Evolutionary conservation across 2,797 vertebrate genomes (phyloP), one percentile per base, ranked within the genome.

Genomic region (Ceyx erithaca): DNA sequence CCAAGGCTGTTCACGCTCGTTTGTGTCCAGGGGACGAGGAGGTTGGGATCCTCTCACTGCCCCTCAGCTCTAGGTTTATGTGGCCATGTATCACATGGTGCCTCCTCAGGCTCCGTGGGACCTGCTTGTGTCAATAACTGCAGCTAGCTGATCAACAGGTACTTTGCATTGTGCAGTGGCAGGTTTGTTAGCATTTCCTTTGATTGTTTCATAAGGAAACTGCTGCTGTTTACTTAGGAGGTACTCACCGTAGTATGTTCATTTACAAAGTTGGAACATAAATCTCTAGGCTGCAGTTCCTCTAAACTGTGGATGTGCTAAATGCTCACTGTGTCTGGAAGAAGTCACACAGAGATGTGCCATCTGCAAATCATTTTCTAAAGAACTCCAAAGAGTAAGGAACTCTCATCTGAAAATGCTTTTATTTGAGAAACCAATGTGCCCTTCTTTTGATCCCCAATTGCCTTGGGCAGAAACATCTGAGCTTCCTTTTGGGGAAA

Each of bases 301-400:
- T 69, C 63, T 49, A 8, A 87, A 75, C 35, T 49, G 71, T 0
- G 4, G 83, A 59, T 48, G 19, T 26, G 68, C 73, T 83, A 69
- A 88, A 48, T 51, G 55, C 55, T 93, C 64, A 11, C 30, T 25
- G 69, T 3, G 14, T 71, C 93, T 91, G 87, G 80, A 79, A 93
- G 75, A 80, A 87, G 80, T 86, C 85, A 91, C 91, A 92, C 77
- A 91, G 85, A 75, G 66, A 75, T 61, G 45, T 87, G 82, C 85
- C 93, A 92, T 95, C 95, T 96, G 95, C 89, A 95, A 96, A 87
- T 45, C 4, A 88, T 95, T 93, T 96, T 84, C 89, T 81, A 11
- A 93, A 90, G 87, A 73, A 28, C 82, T 87, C 94, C 87, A 79
- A 69, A 92, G 55, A 94, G 54, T 84, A 63, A 72, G 85, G 80